Conservation (phyloP, 2,113 vertebrate species). For the Stictonetta naevosa region DNA sequence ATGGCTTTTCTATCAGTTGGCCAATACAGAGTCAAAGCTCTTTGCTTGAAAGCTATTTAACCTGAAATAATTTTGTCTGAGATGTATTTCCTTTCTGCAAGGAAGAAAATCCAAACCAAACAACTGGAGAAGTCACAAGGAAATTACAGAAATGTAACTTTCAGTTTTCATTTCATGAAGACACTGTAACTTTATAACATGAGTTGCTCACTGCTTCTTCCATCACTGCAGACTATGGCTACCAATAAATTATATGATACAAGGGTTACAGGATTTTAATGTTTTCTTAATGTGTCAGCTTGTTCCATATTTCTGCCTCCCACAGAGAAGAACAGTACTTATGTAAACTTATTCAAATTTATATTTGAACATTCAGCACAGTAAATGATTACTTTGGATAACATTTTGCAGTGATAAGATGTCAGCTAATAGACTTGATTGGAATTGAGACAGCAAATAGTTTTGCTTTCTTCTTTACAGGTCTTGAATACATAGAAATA, state of each 20-base stretch:
- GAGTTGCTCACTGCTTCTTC: not conserved
- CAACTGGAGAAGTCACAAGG: not conserved
- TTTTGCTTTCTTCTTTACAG: no score
- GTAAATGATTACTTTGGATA: no score
- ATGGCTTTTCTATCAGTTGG: not conserved
- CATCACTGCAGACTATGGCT: not conserved
- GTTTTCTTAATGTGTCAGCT: constrained; percentile 14
- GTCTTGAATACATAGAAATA: no score
- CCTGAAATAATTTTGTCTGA: not conserved
- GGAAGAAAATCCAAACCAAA: not conserved
- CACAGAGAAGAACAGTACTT: not conserved
- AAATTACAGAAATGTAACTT: not conserved
- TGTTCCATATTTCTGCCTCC: not conserved
- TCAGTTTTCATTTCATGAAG: not conserved
- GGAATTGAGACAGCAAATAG: no score
- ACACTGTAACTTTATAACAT: not conserved
- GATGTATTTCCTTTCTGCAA: not conserved
- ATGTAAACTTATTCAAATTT: not conserved
- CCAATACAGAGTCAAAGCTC: not conserved
- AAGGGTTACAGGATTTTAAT: constrained; percentile 7
- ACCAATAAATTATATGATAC: not conserved
- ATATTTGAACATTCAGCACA: no score
- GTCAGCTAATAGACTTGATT: no score
- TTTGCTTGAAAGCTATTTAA: not conserved
- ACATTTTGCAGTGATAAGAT: no score